A percentile compares a stretch with the other conserved stretches of the same genome.
phyloP scores from a whole-genome alignment of 1,140 invertebrate genomes.

The Aphaenogaster ashmeadi region DNA sequence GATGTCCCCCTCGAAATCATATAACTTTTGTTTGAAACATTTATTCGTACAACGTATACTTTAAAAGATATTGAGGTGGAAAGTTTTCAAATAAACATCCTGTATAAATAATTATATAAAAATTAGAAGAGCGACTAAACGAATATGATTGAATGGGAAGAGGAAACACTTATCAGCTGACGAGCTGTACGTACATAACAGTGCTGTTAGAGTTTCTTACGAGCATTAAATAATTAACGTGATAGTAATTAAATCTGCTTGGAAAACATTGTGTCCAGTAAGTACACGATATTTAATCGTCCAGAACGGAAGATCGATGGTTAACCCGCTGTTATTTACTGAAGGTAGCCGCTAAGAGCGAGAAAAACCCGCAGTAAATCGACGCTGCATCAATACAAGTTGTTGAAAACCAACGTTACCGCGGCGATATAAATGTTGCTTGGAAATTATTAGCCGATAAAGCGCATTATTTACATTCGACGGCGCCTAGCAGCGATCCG shows the following conservation, averaged over 20 bases:
- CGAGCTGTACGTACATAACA: background rate
- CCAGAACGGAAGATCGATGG: constrained; percentile 2
- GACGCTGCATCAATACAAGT: constrained; percentile 14
- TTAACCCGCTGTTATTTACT: constrained; percentile 42
- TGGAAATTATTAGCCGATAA: constrained; percentile 38
- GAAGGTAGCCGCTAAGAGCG: background rate
- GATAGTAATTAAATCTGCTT: constrained; percentile 41
- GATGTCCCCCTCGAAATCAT: too few relatives aligned
- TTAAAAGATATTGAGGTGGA: too few relatives aligned
- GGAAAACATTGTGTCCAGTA: constrained; percentile 1
- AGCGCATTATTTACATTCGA: constrained; percentile 49
- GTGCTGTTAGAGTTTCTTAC: background rate
- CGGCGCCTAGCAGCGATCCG: background rate
- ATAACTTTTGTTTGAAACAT: too few relatives aligned
- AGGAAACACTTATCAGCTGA: background rate
- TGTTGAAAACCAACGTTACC: constrained; percentile 36
- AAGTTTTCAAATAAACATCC: too few relatives aligned
- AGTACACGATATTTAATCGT: constrained; percentile 34
- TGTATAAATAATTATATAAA: background rate
- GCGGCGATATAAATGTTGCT: constrained; percentile 42
- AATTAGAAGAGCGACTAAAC: background rate
- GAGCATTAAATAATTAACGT: constrained; percentile 23
- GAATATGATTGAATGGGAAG: background rate
- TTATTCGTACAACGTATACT: too few relatives aligned
- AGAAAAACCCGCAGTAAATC: constrained; percentile 32